Percentiles rank a stretch among this genome's conserved stretches.
phyloP scores from a whole-genome alignment of 2,113 vertebrate genomes.

The Origma solitaria region DNA sequence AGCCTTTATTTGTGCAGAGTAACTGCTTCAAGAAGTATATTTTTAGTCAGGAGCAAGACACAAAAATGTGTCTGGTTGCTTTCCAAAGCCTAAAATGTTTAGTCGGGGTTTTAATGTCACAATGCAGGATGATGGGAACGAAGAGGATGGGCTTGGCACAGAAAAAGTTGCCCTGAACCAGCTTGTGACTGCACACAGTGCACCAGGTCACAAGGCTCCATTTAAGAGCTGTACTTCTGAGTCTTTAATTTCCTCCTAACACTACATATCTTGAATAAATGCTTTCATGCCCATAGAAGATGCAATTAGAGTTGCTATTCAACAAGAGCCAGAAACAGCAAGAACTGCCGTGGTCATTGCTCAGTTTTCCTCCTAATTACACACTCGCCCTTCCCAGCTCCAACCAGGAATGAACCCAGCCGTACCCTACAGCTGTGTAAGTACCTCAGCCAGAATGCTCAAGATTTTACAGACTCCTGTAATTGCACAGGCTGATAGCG shows the following conservation, averaged over 20 bases:
- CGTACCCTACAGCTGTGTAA: neutral
- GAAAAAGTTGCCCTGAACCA: neutral
- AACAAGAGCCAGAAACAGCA: neutral
- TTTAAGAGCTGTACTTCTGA: neutral
- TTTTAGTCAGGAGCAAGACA: neutral
- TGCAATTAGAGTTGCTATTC: slow-evolving; percentile 4
- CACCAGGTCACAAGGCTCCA: neutral
- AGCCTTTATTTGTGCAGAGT: neutral
- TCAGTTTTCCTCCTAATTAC: slow-evolving; percentile 28
- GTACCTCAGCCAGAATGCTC: neutral
- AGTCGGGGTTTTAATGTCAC: neutral
- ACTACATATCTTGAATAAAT: neutral
- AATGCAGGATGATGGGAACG: neutral
- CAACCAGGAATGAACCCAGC: neutral
- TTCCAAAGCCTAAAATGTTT: neutral
- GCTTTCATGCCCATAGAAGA: neutral
- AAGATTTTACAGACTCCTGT: neutral
- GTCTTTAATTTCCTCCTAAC: slow-evolving; percentile 36
- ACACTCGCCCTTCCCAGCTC: neutral
- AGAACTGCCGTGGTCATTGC: neutral
- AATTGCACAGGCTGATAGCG: neutral
- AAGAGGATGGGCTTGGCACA: neutral
- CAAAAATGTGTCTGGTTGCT: neutral
- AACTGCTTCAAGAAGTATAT: neutral
- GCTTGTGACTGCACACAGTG: neutral